Conservation (phyloP, 2,888 invertebrate species). For the Troilus luridus region DNA sequence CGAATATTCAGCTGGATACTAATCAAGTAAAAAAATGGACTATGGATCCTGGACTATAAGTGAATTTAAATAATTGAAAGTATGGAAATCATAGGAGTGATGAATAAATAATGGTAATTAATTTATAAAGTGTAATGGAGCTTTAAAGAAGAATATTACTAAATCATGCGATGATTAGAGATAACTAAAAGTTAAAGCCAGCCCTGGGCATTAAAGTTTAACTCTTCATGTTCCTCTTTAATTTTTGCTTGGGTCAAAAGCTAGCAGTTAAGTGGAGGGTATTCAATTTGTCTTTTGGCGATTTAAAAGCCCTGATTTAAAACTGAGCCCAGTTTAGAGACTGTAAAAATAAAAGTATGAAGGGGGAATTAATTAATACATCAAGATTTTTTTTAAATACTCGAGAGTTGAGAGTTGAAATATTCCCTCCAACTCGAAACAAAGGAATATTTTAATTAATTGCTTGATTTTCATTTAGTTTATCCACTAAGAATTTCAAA, state of each 20-base stretch:
- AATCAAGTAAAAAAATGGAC: too few species aligned
- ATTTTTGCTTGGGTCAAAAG: background rate
- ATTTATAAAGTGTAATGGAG: background rate
- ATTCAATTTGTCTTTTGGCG: conserved; percentile 11
- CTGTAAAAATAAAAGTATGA: background rate
- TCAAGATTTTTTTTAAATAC: background rate
- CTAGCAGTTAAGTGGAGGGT: background rate
- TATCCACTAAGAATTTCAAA: background rate
- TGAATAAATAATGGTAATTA: background rate
- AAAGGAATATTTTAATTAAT: background rate
- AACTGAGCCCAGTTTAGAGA: background rate
- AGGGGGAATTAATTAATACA: background rate
- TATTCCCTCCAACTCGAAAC: background rate
- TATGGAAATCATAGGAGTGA: background rate
- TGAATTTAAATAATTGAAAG: background rate
- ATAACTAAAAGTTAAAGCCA: background rate
- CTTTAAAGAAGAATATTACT: conserved; percentile 1
- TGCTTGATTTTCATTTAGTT: background rate
- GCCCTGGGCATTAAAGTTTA: background rate
- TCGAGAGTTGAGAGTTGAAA: background rate
- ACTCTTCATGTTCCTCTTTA: background rate
- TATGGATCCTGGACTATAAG: too few species aligned
- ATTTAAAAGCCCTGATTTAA: background rate
- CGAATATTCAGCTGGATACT: too few species aligned
- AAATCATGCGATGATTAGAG: background rate